Base-by-base conservation (phyloP, 2,888 invertebrate genomes). In the Tubulanus polymorphus region DNA sequence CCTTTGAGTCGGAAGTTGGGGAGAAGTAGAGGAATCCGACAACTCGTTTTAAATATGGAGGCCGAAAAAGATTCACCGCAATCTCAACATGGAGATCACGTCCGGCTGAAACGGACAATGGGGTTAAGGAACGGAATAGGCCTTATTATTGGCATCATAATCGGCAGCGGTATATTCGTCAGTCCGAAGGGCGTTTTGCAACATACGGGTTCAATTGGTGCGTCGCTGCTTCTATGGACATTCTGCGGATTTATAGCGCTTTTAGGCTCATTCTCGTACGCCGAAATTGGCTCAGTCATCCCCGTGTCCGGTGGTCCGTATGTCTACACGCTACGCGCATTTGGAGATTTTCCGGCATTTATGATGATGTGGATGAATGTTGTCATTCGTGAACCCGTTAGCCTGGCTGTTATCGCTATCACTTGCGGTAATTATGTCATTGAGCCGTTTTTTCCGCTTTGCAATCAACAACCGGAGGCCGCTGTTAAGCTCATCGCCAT, bases 91-190 rank as follows among this genome's bases (percentile, higher is more conserved):
- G n/a, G n/a, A n/a, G 30, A 45, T 15, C 29, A 37, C 29, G 66
- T 72, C 35, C 61, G 62, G 51, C 61, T 73, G 27, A 67, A 68
- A 57, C 67, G 68, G 59, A 68, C 69, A 56, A 70, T 73, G 25
- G 66, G 58, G 37, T 55, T 73, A 12, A 60, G 69, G 18, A 69
- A 69, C 47, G 71, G 70, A 32, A 69, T 72, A 3, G 64, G 67
- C 41, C 70, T 73, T 32, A 73, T 73, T 51, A 66, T 72, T 26
- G 94, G 94, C 48, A 88, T 93, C 61, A 93, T 94, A 64, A 88
- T 94, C 52, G 96, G 96, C 1, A 88, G 94, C 1, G 96, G 96
- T 10, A 95, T 95, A 69, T 96, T 96, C 79, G 91, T 95, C 46
- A 90, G 93, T 28, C 95, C 95, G 0, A 90, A 88, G 74, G 89